Percentiles rank a stretch among this genome's conserved stretches.
Conservation (phyloP, 1,140 invertebrate species). For the Leguminivora glycinivorella region DNA sequence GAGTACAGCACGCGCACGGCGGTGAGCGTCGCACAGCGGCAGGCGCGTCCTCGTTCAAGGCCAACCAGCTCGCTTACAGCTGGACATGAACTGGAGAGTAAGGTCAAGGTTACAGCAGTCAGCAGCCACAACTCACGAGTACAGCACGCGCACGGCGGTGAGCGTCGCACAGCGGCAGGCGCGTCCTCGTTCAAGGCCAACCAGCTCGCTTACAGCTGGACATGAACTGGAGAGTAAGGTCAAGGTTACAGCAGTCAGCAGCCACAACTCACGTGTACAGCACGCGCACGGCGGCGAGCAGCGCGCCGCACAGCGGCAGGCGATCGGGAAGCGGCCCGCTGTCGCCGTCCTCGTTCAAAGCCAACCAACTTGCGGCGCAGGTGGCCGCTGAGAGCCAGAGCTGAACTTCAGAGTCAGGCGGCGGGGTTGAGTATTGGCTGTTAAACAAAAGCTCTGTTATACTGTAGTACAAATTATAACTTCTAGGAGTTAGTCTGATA, state of each 20-base stretch:
- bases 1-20: constrained; percentile 61
- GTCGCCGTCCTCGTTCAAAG: constrained; percentile 45
- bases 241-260: too few relatives aligned
- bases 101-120: too few relatives aligned
- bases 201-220: too few relatives aligned
- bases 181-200: constrained; percentile 52
- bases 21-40: constrained; percentile 56
- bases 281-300: constrained; percentile 59
- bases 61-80: too few relatives aligned
- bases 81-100: too few relatives aligned
- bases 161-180: constrained; percentile 59
- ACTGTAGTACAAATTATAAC: too few relatives aligned
- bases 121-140: constrained; percentile 66
- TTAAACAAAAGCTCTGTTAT: constrained; percentile 22
- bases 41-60: too few relatives aligned
- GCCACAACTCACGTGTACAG: constrained; percentile 57
- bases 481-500: too few relatives aligned
- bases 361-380: constrained; percentile 65
- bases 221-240: too few relatives aligned
- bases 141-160: constrained; percentile 57
- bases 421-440: constrained; percentile 59
- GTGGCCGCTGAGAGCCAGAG: constrained; percentile 58
- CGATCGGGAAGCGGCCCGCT: constrained; percentile 53
- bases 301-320: constrained; percentile 55
- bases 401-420: constrained; percentile 52